Conservation (phyloP, 2,888 invertebrate genomes). For the Auanema sp. region DNA sequence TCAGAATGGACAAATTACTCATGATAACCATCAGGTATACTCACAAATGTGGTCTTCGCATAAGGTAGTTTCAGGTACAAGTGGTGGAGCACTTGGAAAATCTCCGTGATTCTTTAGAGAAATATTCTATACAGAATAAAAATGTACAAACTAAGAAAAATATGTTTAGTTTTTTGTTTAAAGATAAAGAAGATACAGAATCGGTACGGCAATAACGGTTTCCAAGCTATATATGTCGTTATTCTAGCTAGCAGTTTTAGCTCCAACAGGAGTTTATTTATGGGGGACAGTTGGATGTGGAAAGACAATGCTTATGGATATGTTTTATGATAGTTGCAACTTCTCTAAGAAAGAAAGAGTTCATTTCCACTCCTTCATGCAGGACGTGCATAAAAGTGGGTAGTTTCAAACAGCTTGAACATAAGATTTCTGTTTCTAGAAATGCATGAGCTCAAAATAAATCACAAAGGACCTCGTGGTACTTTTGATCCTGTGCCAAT, state of each 20-base stretch:
- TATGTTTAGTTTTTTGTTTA: too few relatives aligned
- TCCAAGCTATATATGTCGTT: too few relatives aligned
- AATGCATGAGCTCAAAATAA: conserved; percentile 82
- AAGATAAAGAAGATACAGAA: background rate
- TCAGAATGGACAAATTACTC: conserved; percentile 1
- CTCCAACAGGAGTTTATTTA: conserved; percentile 76
- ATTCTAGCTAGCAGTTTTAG: too few relatives aligned
- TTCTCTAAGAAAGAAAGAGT: conserved; percentile 73
- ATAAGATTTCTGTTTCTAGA: conserved; percentile 65
- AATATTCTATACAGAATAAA: too few relatives aligned
- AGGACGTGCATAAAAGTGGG: conserved; percentile 80
- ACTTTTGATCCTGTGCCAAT: conserved; percentile 84
- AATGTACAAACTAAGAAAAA: too few relatives aligned
- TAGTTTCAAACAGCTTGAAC: conserved; percentile 4
- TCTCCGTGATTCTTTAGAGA: too few relatives aligned
- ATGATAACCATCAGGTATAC: conserved; percentile 17
- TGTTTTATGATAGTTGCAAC: conserved; percentile 83
- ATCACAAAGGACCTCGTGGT: conserved; percentile 34
- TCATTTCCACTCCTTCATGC: conserved; percentile 97
- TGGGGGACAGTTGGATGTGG: conserved; percentile 82
- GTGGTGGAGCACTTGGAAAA: too few relatives aligned
- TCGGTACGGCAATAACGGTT: background rate
- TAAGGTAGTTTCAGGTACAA: too few relatives aligned
- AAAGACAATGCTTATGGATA: conserved; percentile 98
- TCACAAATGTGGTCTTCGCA: too few relatives aligned